These are phyloP conservation scores for Jaculus jaculus DNA, from an alignment of 2,113 vertebrate species.

Conservation along the genomic window DNA sequence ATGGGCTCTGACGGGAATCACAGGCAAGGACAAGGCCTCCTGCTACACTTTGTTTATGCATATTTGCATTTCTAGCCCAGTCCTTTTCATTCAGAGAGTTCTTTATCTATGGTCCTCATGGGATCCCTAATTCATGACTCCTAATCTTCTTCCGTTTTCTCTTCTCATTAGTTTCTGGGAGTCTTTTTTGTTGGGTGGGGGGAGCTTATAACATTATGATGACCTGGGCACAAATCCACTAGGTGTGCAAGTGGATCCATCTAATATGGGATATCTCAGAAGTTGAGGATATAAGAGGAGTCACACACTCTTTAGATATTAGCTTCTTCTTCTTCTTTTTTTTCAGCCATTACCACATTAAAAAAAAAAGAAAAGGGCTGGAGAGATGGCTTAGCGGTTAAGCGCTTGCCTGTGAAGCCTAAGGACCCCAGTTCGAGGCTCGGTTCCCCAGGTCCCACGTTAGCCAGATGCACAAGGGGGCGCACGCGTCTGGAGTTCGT, in stretches of 20 bases:
- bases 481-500: too few species aligned
- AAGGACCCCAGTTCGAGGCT: too few species aligned
- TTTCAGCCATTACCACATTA: too few species aligned
- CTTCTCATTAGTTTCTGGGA: not conserved
- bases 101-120: too few species aligned
- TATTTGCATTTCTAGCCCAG: not conserved
- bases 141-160: fast-evolving
- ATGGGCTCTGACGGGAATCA: not conserved
- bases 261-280: too few species aligned
- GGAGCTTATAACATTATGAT: not conserved
- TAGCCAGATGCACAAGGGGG: too few species aligned
- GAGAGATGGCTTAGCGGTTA: too few species aligned
- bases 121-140: not conserved
- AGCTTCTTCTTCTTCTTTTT: too few species aligned
- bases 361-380: too few species aligned
- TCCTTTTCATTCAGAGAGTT: not conserved
- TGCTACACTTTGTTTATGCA: not conserved
- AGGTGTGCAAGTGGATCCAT: too few species aligned
- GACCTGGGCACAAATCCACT: fast-evolving
- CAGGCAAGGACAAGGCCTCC: not conserved
- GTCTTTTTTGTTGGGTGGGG: not conserved
- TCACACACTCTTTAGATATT: not conserved
- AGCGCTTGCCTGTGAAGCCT: too few species aligned
- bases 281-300: not conserved
- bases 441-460: too few species aligned